A percentile compares a stretch with the other conserved stretches of the same genome.
Evolutionary conservation across 2,888 invertebrate species (phyloP).

Genomic region (Aporophyla lueneburgensis): DNA sequence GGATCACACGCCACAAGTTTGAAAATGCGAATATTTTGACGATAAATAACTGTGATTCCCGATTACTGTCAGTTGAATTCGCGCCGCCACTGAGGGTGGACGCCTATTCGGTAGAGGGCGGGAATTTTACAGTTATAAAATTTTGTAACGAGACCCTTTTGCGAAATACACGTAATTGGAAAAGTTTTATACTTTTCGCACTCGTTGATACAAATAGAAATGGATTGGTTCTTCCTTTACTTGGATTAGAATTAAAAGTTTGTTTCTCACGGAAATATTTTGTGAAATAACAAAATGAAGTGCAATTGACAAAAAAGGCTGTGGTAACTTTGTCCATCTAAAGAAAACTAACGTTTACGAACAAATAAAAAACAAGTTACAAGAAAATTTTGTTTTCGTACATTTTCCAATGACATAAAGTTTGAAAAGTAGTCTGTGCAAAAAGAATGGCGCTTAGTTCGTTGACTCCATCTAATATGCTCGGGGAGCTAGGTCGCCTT

Average conservation of each 20-base stretch:
- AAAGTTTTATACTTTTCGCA: conserved; percentile 48
- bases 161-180: conserved; percentile 40
- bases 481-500: conserved; percentile 85
- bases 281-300: conserved; percentile 27
- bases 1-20: conserved; percentile 55
- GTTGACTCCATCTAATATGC: conserved; percentile 83
- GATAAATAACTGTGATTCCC: conserved; percentile 69
- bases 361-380: background rate
- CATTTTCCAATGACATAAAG: conserved; percentile 40
- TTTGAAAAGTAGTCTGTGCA: conserved; percentile 22
- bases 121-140: conserved; percentile 27
- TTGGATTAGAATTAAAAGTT: conserved; percentile 50
- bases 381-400: background rate
- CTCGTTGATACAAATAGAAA: conserved; percentile 33
- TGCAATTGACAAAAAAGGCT: conserved; percentile 21
- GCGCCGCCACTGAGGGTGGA: conserved; percentile 64
- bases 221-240: conserved; percentile 10
- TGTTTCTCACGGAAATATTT: conserved; percentile 28
- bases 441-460: conserved; percentile 84
- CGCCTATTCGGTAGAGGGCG: conserved; percentile 50
- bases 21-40: conserved; percentile 67
- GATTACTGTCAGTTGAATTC: conserved; percentile 78
- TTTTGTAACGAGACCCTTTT: conserved; percentile 8
- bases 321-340: conserved; percentile 19
- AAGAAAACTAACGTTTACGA: conserved; percentile 4